Conservation (phyloP, 2,888 invertebrate genomes). For the Drosophila melanosoma region DNA sequence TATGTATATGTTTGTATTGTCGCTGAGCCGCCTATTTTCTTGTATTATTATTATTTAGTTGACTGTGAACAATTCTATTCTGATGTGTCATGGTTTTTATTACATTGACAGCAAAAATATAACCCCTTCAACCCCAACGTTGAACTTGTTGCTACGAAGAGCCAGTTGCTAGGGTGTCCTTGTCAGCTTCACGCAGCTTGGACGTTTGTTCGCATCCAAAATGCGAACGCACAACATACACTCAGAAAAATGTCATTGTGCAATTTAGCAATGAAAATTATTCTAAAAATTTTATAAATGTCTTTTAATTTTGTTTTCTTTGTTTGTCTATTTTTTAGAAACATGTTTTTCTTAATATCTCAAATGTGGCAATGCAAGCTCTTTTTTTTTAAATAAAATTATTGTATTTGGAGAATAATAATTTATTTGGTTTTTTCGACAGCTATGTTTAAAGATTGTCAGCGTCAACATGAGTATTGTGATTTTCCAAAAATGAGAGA, state of each 20-base stretch:
- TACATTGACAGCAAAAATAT: neutral
- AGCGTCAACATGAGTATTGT: too few relatives aligned
- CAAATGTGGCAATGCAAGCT: too few relatives aligned
- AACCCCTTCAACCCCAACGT: neutral
- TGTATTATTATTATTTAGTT: conserved; percentile 6
- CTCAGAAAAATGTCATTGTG: neutral
- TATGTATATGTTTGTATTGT: neutral
- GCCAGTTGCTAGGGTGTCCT: neutral
- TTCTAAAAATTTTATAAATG: too few relatives aligned
- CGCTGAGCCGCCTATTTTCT: neutral
- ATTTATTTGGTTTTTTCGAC: too few relatives aligned
- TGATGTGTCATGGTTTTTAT: neutral
- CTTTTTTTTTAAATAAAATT: too few relatives aligned
- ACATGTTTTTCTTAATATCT: too few relatives aligned
- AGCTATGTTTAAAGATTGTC: too few relatives aligned
- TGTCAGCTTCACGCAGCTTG: conserved; percentile 4
- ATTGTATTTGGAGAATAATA: too few relatives aligned
- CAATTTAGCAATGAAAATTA: neutral
- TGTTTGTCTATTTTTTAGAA: too few relatives aligned
- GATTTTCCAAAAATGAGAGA: too few relatives aligned
- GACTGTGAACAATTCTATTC: neutral
- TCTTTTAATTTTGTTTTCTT: too few relatives aligned
- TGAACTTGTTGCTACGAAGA: conserved; percentile 9
- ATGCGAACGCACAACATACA: conserved; percentile 26
- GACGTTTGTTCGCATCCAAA: conserved; percentile 41